phyloP scores from a whole-genome alignment of 2,113 vertebrate species.

The Barbus barbus region DNA sequence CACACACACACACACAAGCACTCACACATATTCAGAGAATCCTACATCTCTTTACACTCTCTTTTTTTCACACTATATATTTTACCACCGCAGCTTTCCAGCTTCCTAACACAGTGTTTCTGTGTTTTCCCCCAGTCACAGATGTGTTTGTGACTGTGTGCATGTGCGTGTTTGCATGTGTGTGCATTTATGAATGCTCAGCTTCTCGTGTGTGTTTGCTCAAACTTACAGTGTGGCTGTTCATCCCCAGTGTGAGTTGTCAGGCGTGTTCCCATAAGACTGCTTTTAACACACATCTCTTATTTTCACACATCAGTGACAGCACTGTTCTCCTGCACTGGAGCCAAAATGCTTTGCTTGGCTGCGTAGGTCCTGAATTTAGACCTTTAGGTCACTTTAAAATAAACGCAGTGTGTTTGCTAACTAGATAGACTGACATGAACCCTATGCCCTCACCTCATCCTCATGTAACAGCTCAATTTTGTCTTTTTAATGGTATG shows the following conservation, averaged over 20 bases:
- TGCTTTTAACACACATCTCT: slow-evolving; percentile 46
- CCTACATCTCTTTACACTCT: slow-evolving; percentile 43
- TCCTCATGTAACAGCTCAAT: slow-evolving; percentile 35
- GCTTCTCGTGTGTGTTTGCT: slow-evolving; percentile 45
- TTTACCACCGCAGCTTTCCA: slow-evolving; percentile 25
- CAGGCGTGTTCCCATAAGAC: slow-evolving; percentile 14
- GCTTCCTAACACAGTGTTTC: slow-evolving; percentile 15
- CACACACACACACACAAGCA: background rate
- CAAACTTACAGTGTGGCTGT: slow-evolving; percentile 43
- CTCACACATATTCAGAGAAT: slow-evolving; percentile 43
- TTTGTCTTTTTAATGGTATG: slow-evolving; percentile 37
- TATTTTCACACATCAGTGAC: slow-evolving; percentile 59
- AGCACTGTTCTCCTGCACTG: slow-evolving; percentile 56
- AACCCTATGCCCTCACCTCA: background rate
- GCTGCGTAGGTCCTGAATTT: slow-evolving; percentile 28
- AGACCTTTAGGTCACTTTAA: slow-evolving; percentile 32
- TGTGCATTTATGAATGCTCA: slow-evolving; percentile 19
- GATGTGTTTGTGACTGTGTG: slow-evolving; percentile 16
- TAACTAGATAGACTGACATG: background rate
- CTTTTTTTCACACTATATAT: background rate
- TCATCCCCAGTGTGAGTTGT: slow-evolving; percentile 26
- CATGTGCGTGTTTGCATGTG: slow-evolving; percentile 26
- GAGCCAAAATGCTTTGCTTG: slow-evolving; percentile 55
- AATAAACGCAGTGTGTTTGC: slow-evolving; percentile 40
- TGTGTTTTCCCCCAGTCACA: slow-evolving; percentile 21